Evolutionary conservation across 2,113 vertebrate genomes (phyloP).

Genomic region (Carettochelys insculpta): DNA sequence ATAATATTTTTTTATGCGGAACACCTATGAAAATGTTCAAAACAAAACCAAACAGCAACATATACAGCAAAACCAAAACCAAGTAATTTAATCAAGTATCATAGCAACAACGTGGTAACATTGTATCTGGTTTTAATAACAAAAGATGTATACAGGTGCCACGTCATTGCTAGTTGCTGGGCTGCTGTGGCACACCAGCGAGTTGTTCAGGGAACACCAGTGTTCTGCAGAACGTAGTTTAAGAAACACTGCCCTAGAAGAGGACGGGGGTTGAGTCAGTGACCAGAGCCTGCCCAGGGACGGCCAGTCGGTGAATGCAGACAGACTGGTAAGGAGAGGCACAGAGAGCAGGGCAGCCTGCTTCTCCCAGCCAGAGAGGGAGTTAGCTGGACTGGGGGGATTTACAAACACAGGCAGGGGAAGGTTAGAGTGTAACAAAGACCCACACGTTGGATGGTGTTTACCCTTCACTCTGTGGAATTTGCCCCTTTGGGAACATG

Average conservation of each 20-base stretch:
- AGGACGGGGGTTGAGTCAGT: not conserved
- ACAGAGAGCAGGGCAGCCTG: not conserved
- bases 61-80: no score
- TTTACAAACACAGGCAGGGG: not conserved
- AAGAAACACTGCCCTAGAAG: not conserved
- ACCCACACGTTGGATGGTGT: not conserved
- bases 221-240: no score
- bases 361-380: not conserved
- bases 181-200: no score
- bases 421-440: not conserved
- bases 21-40: no score
- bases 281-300: not conserved
- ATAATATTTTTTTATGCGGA: no score
- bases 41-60: no score
- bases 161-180: no score
- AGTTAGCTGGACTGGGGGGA: accelerated
- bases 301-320: not conserved
- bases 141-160: no score
- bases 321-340: not conserved
- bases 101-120: no score
- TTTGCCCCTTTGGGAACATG: not conserved
- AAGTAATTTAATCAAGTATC: no score
- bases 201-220: no score
- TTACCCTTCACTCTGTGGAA: not conserved
- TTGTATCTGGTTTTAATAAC: no score